Percentiles rank a stretch among this genome's conserved stretches.
These are phyloP conservation scores for Oppia nitens DNA, from an alignment of 1,140 invertebrate species.

Conservation along the genomic window DNA sequence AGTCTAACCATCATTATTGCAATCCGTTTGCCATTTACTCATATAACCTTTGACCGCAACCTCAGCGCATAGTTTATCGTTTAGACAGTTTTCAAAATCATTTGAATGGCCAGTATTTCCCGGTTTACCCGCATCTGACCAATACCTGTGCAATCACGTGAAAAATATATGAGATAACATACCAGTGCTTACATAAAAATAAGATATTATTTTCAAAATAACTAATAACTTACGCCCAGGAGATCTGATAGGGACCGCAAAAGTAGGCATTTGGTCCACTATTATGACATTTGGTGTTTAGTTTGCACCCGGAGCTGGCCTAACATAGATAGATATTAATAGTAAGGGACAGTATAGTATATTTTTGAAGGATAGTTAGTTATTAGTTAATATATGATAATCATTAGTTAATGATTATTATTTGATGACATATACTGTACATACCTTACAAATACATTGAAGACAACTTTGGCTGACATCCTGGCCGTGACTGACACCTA, in stretches of 20 bases:
- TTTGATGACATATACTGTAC: too few relatives aligned
- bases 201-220: neutral
- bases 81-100: constrained; percentile 54
- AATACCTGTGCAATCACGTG: too few relatives aligned
- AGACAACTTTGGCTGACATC: too few relatives aligned
- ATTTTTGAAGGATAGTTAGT: too few relatives aligned
- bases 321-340: too few relatives aligned
- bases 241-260: constrained; percentile 68
- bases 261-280: constrained; percentile 16
- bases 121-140: constrained; percentile 57
- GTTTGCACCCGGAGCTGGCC: constrained; percentile 19
- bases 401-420: too few relatives aligned
- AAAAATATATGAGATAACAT: neutral
- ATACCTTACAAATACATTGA: too few relatives aligned
- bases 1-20: constrained; percentile 60
- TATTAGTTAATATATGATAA: too few relatives aligned
- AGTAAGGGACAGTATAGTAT: too few relatives aligned
- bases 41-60: constrained; percentile 56
- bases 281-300: constrained; percentile 19
- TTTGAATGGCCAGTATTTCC: constrained; percentile 24
- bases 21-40: constrained; percentile 61
- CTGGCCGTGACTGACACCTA: too few relatives aligned
- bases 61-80: constrained; percentile 56
- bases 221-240: constrained; percentile 63
- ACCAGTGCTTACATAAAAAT: neutral